These are phyloP conservation scores for Nesidiocoris tenuis DNA, from an alignment of 2,888 invertebrate genomes.

Conservation along the genomic window DNA sequence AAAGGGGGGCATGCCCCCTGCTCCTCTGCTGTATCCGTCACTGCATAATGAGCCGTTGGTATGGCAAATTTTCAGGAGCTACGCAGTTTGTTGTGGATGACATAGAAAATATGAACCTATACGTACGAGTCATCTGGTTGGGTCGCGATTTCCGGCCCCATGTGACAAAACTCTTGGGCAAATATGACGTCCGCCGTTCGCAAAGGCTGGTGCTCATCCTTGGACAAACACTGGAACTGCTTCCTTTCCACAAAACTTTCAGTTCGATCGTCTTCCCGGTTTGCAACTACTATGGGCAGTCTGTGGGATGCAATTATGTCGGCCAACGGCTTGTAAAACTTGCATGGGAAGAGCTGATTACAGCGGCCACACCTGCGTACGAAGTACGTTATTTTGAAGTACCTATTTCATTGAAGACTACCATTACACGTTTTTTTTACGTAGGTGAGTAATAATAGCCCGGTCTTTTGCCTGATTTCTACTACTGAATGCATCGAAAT, in stretches of 20 bases:
- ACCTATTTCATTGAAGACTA: no score
- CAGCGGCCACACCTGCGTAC: conserved; percentile 58
- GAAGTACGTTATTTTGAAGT: conserved; percentile 53
- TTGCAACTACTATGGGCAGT: conserved; percentile 56
- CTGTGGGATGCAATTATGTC: conserved; percentile 65
- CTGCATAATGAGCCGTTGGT: no score
- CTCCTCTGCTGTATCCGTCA: no score
- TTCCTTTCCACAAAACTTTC: conserved; percentile 57
- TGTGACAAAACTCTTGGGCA: conserved; percentile 54
- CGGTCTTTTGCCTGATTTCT: no score
- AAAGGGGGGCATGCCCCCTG: no score
- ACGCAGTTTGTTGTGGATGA: conserved; percentile 58
- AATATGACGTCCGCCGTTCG: conserved; percentile 52
- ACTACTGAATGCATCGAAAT: no score
- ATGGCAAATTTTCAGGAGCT: no score
- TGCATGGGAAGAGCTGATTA: conserved; percentile 62
- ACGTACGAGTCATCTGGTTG: conserved; percentile 69
- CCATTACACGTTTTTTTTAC: no score
- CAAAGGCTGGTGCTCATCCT: conserved; percentile 59
- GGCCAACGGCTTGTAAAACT: conserved; percentile 67
- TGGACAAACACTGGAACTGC: conserved; percentile 66
- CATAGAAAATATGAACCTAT: conserved; percentile 62
- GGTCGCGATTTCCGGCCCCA: conserved; percentile 60
- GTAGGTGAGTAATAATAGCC: no score
- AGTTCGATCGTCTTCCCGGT: conserved; percentile 64